phyloP scores from a whole-genome alignment of 92 coral and sea anemone genomes.

The Parazoanthus swiftii region DNA sequence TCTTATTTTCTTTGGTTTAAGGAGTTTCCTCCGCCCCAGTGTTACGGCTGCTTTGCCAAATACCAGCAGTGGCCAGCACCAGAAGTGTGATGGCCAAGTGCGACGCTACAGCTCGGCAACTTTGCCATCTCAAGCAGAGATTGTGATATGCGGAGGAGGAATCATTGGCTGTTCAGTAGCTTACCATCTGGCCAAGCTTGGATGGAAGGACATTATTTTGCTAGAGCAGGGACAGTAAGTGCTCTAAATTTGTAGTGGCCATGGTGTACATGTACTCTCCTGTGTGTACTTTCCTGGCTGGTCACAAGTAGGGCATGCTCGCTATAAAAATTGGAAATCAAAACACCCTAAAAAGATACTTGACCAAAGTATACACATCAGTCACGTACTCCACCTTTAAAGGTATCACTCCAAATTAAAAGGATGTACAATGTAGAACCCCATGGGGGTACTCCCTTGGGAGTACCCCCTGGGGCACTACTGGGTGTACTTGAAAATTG shows the following conservation, averaged over 20 bases:
- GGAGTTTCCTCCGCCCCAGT: neutral
- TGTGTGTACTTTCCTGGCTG: no score
- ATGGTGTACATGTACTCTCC: no score
- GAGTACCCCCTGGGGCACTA: no score
- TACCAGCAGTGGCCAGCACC: neutral
- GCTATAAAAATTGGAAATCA: no score
- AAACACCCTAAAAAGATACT: no score
- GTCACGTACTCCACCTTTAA: no score
- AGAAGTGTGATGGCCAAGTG: neutral
- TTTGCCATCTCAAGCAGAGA: conserved; percentile 70
- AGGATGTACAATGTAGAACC: no score
- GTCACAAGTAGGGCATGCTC: no score
- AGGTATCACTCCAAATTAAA: no score
- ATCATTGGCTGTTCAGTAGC: conserved; percentile 88
- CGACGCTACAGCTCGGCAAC: conserved; percentile 20
- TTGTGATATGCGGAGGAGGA: conserved; percentile 94
- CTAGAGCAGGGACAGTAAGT: conserved; percentile 93
- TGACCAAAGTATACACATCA: no score
- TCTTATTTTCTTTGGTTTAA: neutral
- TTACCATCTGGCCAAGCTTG: conserved; percentile 89
- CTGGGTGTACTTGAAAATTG: no score
- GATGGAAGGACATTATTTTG: conserved; percentile 83
- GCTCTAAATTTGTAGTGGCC: neutral
- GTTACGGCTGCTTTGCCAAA: neutral
- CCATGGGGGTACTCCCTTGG: no score